Conservation (phyloP, 1,140 invertebrate genomes). For the Eumaeus atala region DNA sequence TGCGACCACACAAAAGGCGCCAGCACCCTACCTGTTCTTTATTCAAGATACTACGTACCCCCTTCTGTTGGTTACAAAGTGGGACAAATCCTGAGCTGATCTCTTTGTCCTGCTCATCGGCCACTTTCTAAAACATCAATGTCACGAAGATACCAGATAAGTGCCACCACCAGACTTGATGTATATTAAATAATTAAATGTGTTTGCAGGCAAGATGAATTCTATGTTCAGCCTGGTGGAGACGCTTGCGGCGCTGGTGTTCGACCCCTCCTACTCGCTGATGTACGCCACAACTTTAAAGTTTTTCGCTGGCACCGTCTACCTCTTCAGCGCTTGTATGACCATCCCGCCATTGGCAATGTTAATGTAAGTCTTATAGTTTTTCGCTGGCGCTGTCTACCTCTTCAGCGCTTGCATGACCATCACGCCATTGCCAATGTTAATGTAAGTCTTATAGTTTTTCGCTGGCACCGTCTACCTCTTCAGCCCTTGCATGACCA, state of each 20-base stretch:
- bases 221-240: conserved; percentile 64
- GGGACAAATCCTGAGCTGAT: too few relatives aligned
- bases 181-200: neutral
- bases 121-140: too few relatives aligned
- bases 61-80: too few relatives aligned
- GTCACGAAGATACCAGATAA: too few relatives aligned
- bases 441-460: conserved; percentile 44
- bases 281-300: conserved; percentile 46
- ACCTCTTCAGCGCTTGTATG: conserved; percentile 49
- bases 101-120: too few relatives aligned
- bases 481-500: conserved; percentile 47
- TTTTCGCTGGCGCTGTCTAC: conserved; percentile 49
- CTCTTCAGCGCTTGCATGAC: conserved; percentile 53
- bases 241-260: conserved; percentile 50
- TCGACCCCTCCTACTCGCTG: conserved; percentile 52
- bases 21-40: too few relatives aligned
- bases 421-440: conserved; percentile 39
- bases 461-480: conserved; percentile 52
- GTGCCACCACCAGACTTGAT: too few relatives aligned
- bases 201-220: conserved; percentile 65
- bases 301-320: conserved; percentile 47
- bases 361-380: conserved; percentile 44
- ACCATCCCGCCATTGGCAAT: conserved; percentile 44
- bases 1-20: too few relatives aligned
- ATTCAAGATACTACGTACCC: too few relatives aligned